Evolutionary conservation across 2,113 vertebrate species (phyloP).

Genomic region (Pseudolaguvia tuberculata): DNA sequence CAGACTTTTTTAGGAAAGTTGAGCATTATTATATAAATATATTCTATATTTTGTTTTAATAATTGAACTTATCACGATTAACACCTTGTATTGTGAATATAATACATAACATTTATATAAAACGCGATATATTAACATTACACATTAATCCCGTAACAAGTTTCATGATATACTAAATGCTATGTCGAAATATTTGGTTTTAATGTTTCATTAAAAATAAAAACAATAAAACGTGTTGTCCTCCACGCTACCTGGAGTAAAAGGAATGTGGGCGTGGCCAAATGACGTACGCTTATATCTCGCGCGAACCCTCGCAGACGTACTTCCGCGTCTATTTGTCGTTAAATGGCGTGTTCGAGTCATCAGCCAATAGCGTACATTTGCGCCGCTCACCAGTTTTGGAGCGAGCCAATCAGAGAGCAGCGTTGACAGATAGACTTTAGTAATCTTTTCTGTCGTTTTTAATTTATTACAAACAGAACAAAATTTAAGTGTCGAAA

Average conservation of each 20-base stretch:
- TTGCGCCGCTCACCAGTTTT: slow-evolving; percentile 84
- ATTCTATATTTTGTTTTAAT: too few species aligned
- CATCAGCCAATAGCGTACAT: slow-evolving; percentile 66
- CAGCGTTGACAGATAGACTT: slow-evolving; percentile 37
- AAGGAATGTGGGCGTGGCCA: neutral
- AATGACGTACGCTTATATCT: neutral
- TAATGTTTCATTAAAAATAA: too few species aligned
- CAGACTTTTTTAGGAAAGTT: too few species aligned
- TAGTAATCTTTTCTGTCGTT: too few species aligned
- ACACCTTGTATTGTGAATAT: neutral
- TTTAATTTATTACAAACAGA: neutral
- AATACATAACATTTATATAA: neutral
- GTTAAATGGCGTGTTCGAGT: slow-evolving; percentile 67
- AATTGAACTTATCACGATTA: too few species aligned
- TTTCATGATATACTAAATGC: too few species aligned
- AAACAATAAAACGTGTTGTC: neutral
- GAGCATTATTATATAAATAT: too few species aligned
- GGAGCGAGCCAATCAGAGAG: slow-evolving; percentile 71
- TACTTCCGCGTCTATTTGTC: slow-evolving; percentile 62
- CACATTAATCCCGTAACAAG: too few species aligned
- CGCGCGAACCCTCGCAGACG: neutral
- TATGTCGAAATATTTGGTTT: too few species aligned
- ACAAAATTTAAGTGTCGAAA: neutral
- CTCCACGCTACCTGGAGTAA: neutral
- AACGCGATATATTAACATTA: neutral